Base-by-base conservation (phyloP, 2,888 invertebrate genomes). In the Myathropa florea region DNA sequence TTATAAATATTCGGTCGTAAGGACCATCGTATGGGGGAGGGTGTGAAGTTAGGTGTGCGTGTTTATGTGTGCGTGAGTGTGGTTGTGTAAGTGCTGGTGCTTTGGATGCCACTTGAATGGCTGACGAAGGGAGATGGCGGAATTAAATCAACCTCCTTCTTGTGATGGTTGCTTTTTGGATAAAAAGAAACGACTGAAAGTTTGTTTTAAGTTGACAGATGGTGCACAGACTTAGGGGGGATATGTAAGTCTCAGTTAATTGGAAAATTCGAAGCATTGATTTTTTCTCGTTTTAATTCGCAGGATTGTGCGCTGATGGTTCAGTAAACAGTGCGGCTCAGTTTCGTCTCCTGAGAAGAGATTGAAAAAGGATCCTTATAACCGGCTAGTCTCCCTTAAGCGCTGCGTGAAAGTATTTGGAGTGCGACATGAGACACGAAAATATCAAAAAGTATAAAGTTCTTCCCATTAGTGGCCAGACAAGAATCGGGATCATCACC, bases 1-100 rank as follows among this genome's bases (percentile, higher is more conserved):
- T 84, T 79, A 80, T 79, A 83, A 79, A 82, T 82, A 75, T 67
- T 79, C 64, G 46, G 26, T 80, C 46, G 53, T 72, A 79, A 79
- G 76, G 78, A 71, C 59, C 36, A 72, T 61, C 46, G 33, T 61
- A 53, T 46, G 36, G 24, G 24, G 61, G 53, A 60, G 63, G 60
- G 23, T 46, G 39, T 23, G 14, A 28, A 12, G 7, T n/a, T 10
- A 60, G 36, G 7, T 39, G 57, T 21, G 10, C n/a, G 68, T 18
- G 33, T 60, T 21, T 36, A 14, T 70, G 18, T 28, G 4, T 30
- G 68, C 10, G 33, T 59, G 24, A 9, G 18, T 63, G 23, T 12
- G 21, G 67, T 26, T 79, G 39, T 80, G 59, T 67, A 39, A 26
- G 63, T 57, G 67, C 3, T 73, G 67, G 21, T 73, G 55, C 53